Evolutionary conservation across 2,113 vertebrate species (phyloP).

Genomic region (Cinclus mexicanus): DNA sequence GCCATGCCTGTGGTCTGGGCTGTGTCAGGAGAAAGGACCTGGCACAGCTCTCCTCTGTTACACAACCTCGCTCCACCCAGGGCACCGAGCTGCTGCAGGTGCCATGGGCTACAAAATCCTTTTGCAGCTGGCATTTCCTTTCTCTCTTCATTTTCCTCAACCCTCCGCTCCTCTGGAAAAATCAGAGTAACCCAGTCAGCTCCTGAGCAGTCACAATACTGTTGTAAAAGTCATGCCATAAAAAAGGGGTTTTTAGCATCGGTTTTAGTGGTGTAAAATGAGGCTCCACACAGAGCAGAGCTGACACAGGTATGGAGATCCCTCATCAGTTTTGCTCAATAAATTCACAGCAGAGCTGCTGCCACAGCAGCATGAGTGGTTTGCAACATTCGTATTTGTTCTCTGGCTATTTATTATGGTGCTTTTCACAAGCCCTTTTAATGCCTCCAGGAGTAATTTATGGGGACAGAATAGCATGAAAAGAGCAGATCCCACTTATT

Average conservation of each 20-base stretch:
- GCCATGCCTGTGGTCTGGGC: slow-evolving; percentile 15
- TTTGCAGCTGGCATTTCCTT: neutral
- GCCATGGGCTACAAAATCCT: neutral
- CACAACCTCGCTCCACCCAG: neutral
- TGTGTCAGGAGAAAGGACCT: slow-evolving; percentile 34
- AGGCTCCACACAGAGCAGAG: neutral
- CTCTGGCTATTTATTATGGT: slow-evolving; percentile 41
- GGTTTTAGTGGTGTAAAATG: neutral
- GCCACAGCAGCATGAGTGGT: neutral
- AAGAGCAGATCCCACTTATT: slow-evolving; percentile 25
- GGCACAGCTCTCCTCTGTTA: neutral
- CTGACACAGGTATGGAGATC: neutral
- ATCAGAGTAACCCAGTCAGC: neutral
- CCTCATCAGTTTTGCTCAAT: slow-evolving; percentile 1
- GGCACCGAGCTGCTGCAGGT: neutral
- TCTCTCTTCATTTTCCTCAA: neutral
- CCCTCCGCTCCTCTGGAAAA: neutral
- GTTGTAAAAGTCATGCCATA: neutral
- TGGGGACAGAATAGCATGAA: neutral
- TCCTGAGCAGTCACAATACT: neutral
- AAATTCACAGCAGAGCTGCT: slow-evolving; percentile 40
- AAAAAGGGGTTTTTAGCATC: neutral
- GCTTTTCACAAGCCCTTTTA: slow-evolving; percentile 49
- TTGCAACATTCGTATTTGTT: neutral
- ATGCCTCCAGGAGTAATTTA: slow-evolving; percentile 50